Evolutionary conservation across 2,113 vertebrate species (phyloP), one percentile per base, ranked within the genome.

Genomic region (Urocynchramus pylzowi): DNA sequence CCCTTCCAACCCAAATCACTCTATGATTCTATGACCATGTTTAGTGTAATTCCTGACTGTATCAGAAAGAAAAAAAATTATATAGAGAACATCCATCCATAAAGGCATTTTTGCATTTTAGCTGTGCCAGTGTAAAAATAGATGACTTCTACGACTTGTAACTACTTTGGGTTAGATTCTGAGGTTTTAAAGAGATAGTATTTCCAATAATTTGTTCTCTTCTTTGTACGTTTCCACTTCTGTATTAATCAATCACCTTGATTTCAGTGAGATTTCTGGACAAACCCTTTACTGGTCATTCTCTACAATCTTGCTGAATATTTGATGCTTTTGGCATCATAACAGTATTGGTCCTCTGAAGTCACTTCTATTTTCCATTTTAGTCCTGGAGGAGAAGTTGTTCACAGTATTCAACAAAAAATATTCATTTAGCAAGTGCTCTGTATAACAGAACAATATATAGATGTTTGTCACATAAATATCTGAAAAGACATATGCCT

Each of bases 401-500:
- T 86, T 94, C 86, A 73, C 59, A 81, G 63, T 86, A 90, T 80
- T 79, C 75, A 73, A 87, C n/a, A 90, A 95, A 95, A 95, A 94
- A 85, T 65, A 93, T 37, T 88, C 22, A 91, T 90, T 91, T 93
- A 93, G 75, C 41, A 82, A 85, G 41, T 84, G n/a, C 42, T n/a
- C 50, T 42, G 39, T 70, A 27, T 59, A 94, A 86, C 59, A 80
- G 63, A 94, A 95, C 57, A 90, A 80, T 77, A 86, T 86, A 90
- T 69, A 93, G 41, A 87, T 80, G 79, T 94, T 94, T 93, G 82
- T 86, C 82, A 93, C 45, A 90, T 85, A 92, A 90, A 92, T 84
- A 90, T 86, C 86, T 92, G 90, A 92, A 77, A 90, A 95, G 79
- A 83, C 83, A 68, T 92, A 88, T 90, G 76, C 83, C 95, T 95